A percentile compares a stretch with the other conserved stretches of the same genome.
Evolutionary conservation across 2,113 vertebrate genomes (phyloP).

Genomic region (Dicrurus megarhynchus): DNA sequence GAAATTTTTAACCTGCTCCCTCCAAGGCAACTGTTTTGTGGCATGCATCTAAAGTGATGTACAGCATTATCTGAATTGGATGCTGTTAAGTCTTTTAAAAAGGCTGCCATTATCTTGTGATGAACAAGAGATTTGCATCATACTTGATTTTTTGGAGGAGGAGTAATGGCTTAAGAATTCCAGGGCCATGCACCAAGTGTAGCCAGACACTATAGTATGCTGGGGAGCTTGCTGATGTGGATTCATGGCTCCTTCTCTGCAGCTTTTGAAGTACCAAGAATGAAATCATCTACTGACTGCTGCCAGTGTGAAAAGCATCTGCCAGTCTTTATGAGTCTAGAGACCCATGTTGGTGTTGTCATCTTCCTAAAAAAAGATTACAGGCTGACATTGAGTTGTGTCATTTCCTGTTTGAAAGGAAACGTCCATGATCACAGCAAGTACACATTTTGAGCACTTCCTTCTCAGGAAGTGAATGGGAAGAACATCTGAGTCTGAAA

Average conservation of each 20-base stretch:
- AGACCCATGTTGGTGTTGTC: background rate
- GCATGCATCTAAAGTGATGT: background rate
- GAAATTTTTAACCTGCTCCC: background rate
- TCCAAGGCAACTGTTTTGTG: background rate
- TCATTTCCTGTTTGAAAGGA: slow-evolving; percentile 52
- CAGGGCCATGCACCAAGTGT: background rate
- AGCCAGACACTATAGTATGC: background rate
- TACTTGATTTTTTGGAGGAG: background rate
- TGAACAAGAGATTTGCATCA: background rate
- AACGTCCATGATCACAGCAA: background rate
- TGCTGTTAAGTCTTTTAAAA: background rate
- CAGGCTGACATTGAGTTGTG: background rate
- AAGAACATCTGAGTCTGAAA: slow-evolving; percentile 57
- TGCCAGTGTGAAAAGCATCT: background rate
- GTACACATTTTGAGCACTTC: slow-evolving; percentile 57
- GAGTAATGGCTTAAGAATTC: background rate
- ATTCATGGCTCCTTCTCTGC: background rate
- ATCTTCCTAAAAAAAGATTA: background rate
- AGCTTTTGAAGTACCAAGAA: background rate
- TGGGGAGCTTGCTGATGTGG: background rate
- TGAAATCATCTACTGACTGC: background rate
- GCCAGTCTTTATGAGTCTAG: background rate
- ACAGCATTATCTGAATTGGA: background rate
- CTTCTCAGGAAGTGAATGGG: slow-evolving; percentile 52
- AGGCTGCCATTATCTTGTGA: background rate